Evolutionary conservation across 2,888 invertebrate species (phyloP), one percentile per base, ranked within the genome.

Genomic region (Oscheius sp.): DNA sequence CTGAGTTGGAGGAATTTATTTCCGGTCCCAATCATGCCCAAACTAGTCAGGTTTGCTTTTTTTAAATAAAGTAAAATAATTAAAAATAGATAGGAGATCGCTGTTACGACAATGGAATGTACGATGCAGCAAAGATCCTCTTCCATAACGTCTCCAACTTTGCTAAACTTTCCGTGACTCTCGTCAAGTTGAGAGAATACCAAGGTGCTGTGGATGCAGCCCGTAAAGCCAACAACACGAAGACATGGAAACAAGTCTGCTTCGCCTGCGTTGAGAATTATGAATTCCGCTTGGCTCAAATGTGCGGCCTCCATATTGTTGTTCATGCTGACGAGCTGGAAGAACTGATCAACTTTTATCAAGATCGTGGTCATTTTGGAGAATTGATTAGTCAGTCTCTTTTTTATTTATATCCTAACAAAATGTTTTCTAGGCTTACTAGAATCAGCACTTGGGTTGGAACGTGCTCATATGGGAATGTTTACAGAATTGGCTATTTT

Each of bases 101-200:
- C 10, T 98, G 98, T 89, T 98, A 96, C 89, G 96, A 96, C 78
- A 94, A 96, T 88, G 92, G 93, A 87, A 96, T 98, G 95, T 98
- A 93, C 88, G 96, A 98, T 82, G 94, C 98, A 0, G 98, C 98
- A 6, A 97, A 98, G 87, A 89, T 98, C 71, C 89, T 99, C 4
- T 99, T 96, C 90, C 98, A 97, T 88, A 98, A 96, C 86, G 96
- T 99, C 46, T 96, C 96, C 83, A 99, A 99, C 89, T 98, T 97
- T 88, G 97, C 97, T 0, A 91, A 97, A 3, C 89, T 99, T 81
- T 97, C 98, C 20, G 96, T 98, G 85, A 99, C 98, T 1, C 89
- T 98, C 83, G 97, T 99, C 5, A 92, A 97, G 87, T 90, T 98
- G 70, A 95, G 94, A 87, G 97, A 98, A 88, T 98, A 95, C 90